Conservation (phyloP, 2,797 vertebrate species). For the Decapterus maruadsi region DNA sequence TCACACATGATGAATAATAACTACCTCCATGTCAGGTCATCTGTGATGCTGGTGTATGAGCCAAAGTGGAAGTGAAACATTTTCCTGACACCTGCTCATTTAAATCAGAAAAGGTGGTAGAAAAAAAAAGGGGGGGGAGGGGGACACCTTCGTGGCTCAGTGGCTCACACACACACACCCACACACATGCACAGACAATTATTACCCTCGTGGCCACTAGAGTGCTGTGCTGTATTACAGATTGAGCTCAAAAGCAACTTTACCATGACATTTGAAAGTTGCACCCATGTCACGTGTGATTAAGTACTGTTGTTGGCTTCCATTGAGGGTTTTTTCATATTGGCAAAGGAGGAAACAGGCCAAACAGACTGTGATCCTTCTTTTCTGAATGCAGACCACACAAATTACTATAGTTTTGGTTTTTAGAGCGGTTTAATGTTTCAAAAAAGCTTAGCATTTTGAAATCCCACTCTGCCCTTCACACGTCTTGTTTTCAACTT, state of each 20-base stretch:
- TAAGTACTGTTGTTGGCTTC: conserved; percentile 41
- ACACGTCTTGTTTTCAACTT: conserved; percentile 21
- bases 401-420: not conserved
- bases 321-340: conserved; percentile 27
- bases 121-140: conserved; percentile 21
- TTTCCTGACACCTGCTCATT: conserved; percentile 62
- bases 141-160: conserved; percentile 39
- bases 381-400: conserved; percentile 3
- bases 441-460: not conserved
- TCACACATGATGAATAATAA: conserved; percentile 36
- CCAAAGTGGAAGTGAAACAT: conserved; percentile 18
- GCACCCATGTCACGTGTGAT: conserved; percentile 43
- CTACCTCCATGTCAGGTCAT: conserved; percentile 22
- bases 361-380: conserved; percentile 11
- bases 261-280: conserved; percentile 71
- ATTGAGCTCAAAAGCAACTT: conserved; percentile 70
- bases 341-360: conserved; percentile 26
- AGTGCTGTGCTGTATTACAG: conserved; percentile 88
- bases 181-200: conserved; percentile 53
- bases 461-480: conserved; percentile 17
- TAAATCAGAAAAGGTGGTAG: conserved; percentile 41
- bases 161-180: conserved; percentile 26
- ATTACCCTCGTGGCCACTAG: conserved; percentile 86
- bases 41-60: conserved; percentile 28
- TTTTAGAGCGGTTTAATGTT: not conserved